Percentiles rank a stretch among this genome's conserved stretches.
Evolutionary conservation across 2,797 vertebrate genomes (phyloP).

Genomic region (Falco concolor): DNA sequence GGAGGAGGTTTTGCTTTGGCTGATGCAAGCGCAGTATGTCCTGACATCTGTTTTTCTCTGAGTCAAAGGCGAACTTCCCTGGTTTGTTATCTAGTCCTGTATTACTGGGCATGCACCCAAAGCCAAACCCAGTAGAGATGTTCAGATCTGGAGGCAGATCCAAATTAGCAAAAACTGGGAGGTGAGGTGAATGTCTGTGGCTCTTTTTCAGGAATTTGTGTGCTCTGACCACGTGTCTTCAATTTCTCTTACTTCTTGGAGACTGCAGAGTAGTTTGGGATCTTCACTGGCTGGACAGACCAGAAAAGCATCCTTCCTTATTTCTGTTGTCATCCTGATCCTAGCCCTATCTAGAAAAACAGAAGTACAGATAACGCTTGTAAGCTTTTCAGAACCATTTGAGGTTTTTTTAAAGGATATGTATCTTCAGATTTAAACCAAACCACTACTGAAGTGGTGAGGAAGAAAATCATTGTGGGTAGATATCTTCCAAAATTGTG

Average conservation of each 20-base stretch:
- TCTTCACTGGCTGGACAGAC: not conserved
- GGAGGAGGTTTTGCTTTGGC: constrained; percentile 96
- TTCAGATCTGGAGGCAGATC: not conserved
- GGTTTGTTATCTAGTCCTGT: constrained; percentile 19
- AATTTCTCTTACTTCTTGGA: not conserved
- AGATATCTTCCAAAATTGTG: not conserved
- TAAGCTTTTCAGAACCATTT: not conserved
- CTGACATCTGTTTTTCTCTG: constrained; percentile 8
- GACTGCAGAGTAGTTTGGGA: not conserved
- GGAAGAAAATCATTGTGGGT: not conserved
- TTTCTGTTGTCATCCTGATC: not conserved
- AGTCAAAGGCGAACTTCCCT: not conserved
- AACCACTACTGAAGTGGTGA: not conserved
- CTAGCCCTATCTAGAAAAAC: not conserved
- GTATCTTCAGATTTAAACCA: not conserved
- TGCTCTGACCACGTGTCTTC: not conserved
- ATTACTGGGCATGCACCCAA: constrained; percentile 36
- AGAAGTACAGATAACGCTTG: not conserved
- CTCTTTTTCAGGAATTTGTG: not conserved
- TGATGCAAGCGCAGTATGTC: constrained; percentile 88
- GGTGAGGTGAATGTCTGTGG: not conserved
- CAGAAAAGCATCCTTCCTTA: not conserved
- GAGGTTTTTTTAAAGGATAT: not conserved
- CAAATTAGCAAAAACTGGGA: not conserved
- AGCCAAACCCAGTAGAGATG: not conserved